These are phyloP conservation scores for Triplophysa rosa DNA, from an alignment of 2,113 vertebrate species.

Conservation along the genomic window DNA sequence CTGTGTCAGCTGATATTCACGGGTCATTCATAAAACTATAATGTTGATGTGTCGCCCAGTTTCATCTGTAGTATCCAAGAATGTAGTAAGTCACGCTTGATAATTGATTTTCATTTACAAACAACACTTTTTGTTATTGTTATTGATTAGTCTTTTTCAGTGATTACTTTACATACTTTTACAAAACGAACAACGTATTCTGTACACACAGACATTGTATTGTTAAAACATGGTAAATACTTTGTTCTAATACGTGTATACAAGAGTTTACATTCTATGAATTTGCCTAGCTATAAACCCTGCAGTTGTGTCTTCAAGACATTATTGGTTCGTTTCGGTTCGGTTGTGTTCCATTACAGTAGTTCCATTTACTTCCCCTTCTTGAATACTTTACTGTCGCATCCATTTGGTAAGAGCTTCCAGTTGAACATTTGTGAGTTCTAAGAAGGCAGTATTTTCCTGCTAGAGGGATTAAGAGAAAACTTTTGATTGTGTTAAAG, in stretches of 20 bases:
- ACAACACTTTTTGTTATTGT: neutral
- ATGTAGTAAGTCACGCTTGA: neutral
- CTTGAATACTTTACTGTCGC: neutral
- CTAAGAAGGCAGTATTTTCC: neutral
- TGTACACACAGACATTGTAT: neutral
- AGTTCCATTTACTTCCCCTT: neutral
- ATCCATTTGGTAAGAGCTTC: neutral
- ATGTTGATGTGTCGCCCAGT: neutral
- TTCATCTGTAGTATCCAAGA: neutral
- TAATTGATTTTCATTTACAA: neutral
- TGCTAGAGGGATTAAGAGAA: conserved; percentile 6
- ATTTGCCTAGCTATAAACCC: too few species aligned
- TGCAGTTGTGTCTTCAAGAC: too few species aligned
- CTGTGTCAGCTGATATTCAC: neutral
- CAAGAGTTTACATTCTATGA: too few species aligned
- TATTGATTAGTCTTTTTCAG: conserved; percentile 7
- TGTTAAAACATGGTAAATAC: too few species aligned
- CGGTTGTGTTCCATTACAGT: neutral
- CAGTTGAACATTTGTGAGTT: neutral
- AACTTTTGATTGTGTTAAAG: neutral
- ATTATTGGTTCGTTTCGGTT: too few species aligned
- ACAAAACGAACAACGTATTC: neutral
- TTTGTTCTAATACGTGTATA: too few species aligned
- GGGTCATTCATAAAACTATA: neutral
- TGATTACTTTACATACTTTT: neutral